Percentiles rank a stretch among this genome's conserved stretches.
These are phyloP conservation scores for Anticlea derivata DNA, from an alignment of 2,888 invertebrate genomes.

Conservation along the genomic window DNA sequence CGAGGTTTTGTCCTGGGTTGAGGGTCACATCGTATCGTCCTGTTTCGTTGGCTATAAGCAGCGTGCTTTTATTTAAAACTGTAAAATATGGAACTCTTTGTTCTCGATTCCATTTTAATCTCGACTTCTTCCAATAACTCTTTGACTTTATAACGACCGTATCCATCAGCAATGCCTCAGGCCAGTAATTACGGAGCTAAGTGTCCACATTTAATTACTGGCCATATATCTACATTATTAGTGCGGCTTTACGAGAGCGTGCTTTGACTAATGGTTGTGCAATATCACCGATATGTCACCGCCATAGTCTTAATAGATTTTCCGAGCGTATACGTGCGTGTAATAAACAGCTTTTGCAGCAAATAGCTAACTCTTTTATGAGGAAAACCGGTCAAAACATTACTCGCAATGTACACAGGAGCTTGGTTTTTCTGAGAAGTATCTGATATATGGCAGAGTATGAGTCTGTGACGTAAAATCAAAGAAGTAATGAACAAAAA, in stretches of 20 bases:
- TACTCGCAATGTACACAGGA: too few relatives aligned
- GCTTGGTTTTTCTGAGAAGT: too few relatives aligned
- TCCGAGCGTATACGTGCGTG: conserved; percentile 39
- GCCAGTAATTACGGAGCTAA: conserved; percentile 35
- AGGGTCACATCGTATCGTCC: too few relatives aligned
- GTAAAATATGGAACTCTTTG: too few relatives aligned
- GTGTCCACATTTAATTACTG: conserved; percentile 56
- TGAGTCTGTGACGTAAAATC: too few relatives aligned
- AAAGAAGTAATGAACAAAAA: too few relatives aligned
- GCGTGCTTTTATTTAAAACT: too few relatives aligned
- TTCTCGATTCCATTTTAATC: not conserved
- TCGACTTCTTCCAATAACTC: conserved; percentile 10
- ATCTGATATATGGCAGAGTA: too few relatives aligned
- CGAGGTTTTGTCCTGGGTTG: too few relatives aligned
- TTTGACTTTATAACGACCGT: conserved; percentile 24
- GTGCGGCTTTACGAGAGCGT: conserved; percentile 56
- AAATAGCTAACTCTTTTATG: not conserved
- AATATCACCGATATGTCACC: conserved; percentile 66
- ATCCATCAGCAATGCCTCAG: conserved; percentile 32
- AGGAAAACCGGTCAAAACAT: not conserved
- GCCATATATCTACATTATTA: conserved; percentile 64
- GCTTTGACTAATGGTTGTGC: conserved; percentile 67
- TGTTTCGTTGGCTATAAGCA: too few relatives aligned
- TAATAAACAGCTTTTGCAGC: conserved; percentile 28
- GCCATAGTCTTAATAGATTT: conserved; percentile 60